Evolutionary conservation across 1,140 invertebrate genomes (phyloP).

Genomic region (Leptinotarsa undecemlineata): DNA sequence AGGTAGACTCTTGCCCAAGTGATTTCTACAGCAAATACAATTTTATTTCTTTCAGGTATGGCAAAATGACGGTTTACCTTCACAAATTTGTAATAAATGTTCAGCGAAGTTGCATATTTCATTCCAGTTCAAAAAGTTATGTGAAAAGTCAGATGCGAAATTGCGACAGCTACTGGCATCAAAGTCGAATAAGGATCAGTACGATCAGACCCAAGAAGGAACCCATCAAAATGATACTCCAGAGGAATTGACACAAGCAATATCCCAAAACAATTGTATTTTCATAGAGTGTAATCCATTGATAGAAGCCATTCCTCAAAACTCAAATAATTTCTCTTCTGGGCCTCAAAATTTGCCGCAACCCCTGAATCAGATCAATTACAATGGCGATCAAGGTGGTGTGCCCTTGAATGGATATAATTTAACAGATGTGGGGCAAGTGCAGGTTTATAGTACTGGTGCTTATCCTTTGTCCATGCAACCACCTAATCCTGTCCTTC

Average conservation of each 20-base stretch:
- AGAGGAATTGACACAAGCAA: constrained; percentile 28
- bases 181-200: constrained; percentile 30
- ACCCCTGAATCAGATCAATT: constrained; percentile 41
- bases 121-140: constrained; percentile 56
- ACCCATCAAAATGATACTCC: constrained; percentile 32
- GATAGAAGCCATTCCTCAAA: constrained; percentile 22
- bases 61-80: constrained; percentile 56
- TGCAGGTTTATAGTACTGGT: constrained; percentile 40
- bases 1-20: constrained; percentile 43
- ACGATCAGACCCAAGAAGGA: constrained; percentile 32
- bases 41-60: constrained; percentile 51
- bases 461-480: constrained; percentile 15
- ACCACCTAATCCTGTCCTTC: not conserved
- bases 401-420: constrained; percentile 41
- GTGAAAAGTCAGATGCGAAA: constrained; percentile 55
- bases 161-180: constrained; percentile 48
- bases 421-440: constrained; percentile 40
- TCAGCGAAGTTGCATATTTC: constrained; percentile 56
- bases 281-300: constrained; percentile 31
- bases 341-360: constrained; percentile 22
- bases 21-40: not conserved
- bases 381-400: constrained; percentile 43
- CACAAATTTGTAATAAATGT: constrained; percentile 57
- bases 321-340: constrained; percentile 19
- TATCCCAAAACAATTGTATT: constrained; percentile 26